Percentiles rank a stretch among this genome's conserved stretches.
These are phyloP conservation scores for Rhogogaster chlorosoma DNA, from an alignment of 2,888 invertebrate genomes.

Conservation along the genomic window DNA sequence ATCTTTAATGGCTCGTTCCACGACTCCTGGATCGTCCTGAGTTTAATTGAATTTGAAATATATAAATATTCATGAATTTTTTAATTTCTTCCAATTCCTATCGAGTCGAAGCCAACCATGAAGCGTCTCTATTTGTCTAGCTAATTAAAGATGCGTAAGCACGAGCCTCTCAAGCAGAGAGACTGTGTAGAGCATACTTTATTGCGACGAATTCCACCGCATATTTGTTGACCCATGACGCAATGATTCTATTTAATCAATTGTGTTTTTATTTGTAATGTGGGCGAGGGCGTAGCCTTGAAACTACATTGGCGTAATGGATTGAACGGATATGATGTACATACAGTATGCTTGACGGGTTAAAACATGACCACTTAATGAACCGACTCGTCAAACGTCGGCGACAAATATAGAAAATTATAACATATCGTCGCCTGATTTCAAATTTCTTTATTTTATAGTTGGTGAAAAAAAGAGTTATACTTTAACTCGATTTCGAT, in stretches of 20 bases:
- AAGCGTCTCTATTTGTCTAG: background rate
- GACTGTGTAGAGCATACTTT: background rate
- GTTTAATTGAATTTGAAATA: background rate
- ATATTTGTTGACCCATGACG: background rate
- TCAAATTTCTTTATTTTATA: too few species aligned
- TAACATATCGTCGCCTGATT: too few species aligned
- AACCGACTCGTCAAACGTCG: too few species aligned
- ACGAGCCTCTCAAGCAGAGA: background rate
- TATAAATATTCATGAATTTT: background rate
- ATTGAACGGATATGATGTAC: background rate
- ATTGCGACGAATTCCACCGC: background rate
- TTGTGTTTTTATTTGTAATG: background rate
- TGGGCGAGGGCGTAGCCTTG: background rate
- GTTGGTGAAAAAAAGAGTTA: too few species aligned
- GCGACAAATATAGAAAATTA: too few species aligned
- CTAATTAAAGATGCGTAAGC: background rate
- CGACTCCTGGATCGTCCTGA: slow-evolving; percentile 76
- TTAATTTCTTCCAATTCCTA: too few species aligned
- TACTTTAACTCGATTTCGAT: too few species aligned
- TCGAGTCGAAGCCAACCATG: background rate
- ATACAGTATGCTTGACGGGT: too few species aligned
- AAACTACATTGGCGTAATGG: slow-evolving; percentile 1
- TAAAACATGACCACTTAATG: too few species aligned
- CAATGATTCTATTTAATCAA: background rate
- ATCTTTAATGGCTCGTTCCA: slow-evolving; percentile 78